phyloP scores from a whole-genome alignment of 1,140 invertebrate genomes.

The Drosophila pachea region DNA sequence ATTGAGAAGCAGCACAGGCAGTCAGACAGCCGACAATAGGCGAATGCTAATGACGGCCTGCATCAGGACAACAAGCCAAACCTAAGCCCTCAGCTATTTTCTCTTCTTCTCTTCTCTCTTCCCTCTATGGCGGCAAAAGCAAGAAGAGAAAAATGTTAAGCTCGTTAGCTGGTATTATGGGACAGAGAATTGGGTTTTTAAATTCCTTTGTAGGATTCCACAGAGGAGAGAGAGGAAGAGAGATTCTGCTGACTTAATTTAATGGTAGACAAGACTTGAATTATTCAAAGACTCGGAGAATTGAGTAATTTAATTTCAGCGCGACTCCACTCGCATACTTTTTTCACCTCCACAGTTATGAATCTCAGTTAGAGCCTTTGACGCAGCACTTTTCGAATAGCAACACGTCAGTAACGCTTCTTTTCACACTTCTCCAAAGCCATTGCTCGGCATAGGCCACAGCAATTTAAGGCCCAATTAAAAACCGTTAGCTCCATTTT shows the following conservation, averaged over 20 bases:
- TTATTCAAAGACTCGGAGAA: no score
- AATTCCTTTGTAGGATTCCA: no score
- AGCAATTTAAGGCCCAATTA: constrained; percentile 46
- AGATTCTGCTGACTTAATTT: no score
- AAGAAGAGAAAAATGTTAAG: neutral
- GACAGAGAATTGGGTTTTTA: no score
- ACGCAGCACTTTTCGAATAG: neutral
- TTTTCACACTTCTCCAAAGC: no score
- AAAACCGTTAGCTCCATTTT: constrained; percentile 53
- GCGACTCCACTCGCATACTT: no score
- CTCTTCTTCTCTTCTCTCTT: neutral
- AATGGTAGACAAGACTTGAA: no score
- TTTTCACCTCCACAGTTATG: no score
- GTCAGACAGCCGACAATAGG: neutral
- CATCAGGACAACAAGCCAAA: constrained; percentile 11
- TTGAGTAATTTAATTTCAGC: no score
- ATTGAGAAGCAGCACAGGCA: constrained; percentile 2
- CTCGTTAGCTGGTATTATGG: neutral
- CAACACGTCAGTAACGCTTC: neutral
- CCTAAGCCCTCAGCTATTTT: constrained; percentile 1
- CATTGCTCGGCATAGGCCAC: neutral
- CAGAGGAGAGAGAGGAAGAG: no score
- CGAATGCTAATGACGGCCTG: constrained; percentile 26
- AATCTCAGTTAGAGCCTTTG: no score
- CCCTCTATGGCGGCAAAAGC: neutral